Evolutionary conservation across 1,140 invertebrate genomes (phyloP).

Genomic region (Cephus cinctus): DNA sequence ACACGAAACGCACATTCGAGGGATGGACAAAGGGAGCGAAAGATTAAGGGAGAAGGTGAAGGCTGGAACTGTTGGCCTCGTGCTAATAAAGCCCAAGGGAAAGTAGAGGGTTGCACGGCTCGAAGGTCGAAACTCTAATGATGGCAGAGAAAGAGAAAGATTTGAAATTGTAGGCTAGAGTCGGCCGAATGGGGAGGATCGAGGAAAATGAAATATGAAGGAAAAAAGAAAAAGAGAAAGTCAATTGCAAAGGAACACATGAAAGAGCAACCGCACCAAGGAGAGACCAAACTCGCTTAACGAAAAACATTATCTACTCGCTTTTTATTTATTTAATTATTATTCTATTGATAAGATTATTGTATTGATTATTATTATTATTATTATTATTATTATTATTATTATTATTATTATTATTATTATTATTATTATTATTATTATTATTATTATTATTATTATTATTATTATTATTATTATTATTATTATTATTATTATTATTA

Average conservation of each 20-base stretch:
- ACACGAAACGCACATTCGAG: background rate
- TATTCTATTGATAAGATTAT: background rate
- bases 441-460: too few relatives aligned
- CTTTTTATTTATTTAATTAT: conserved; percentile 44
- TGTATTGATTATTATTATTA: conserved; percentile 1
- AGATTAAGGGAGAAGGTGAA: background rate
- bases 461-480: too few relatives aligned
- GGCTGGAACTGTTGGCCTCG: too few relatives aligned
- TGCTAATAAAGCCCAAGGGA: too few relatives aligned
- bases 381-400: conserved; percentile 5
- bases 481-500: background rate
- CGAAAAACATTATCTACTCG: conserved; percentile 30
- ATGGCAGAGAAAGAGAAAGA: too few relatives aligned
- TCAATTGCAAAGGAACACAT: conserved; percentile 24
- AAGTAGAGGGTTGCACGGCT: too few relatives aligned
- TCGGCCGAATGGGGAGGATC: too few relatives aligned
- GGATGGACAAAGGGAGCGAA: background rate
- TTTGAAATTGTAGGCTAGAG: too few relatives aligned
- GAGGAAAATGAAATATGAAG: conserved; percentile 3
- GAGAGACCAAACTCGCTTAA: conserved; percentile 51
- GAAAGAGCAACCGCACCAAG: conserved; percentile 45
- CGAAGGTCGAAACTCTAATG: too few relatives aligned
- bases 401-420: too few relatives aligned
- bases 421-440: too few relatives aligned
- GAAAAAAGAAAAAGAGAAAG: conserved; percentile 19